Percentiles rank a stretch among this genome's conserved stretches.
Conservation (phyloP, 2,113 vertebrate species). For the Oophaga pumilio region DNA sequence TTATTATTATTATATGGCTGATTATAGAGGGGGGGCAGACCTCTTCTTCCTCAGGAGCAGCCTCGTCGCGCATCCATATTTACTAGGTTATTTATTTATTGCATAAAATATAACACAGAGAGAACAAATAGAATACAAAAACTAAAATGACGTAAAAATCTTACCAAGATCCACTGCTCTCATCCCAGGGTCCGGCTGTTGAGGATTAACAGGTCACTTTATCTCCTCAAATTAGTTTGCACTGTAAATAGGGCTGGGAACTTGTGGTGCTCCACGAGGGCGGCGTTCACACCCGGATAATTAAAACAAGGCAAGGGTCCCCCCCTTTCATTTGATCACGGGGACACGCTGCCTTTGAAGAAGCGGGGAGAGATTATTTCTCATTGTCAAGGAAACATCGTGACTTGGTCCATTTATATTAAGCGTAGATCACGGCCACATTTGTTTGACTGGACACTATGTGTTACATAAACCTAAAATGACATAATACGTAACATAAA, state of each 20-base stretch:
- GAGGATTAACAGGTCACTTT: conserved; percentile 1
- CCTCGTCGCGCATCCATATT: too few relatives aligned
- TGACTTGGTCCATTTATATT: neutral
- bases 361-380: neutral
- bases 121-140: neutral
- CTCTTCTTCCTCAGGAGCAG: too few relatives aligned
- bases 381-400: neutral
- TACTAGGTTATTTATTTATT: too few relatives aligned
- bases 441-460: neutral
- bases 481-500: too few relatives aligned
- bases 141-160: neutral
- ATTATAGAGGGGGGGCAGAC: too few relatives aligned
- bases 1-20: too few relatives aligned
- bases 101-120: neutral
- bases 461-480: too few relatives aligned
- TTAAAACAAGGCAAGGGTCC: conserved; percentile 1
- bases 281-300: neutral
- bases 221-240: conserved; percentile 5
- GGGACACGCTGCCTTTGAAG: neutral
- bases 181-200: neutral
- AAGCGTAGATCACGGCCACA: neutral
- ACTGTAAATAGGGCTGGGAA: neutral
- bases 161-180: neutral
- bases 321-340: neutral
- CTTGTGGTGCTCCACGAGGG: too few relatives aligned